Evolutionary conservation across 2,888 invertebrate species (phyloP).

Genomic region (Noctua pronuba): DNA sequence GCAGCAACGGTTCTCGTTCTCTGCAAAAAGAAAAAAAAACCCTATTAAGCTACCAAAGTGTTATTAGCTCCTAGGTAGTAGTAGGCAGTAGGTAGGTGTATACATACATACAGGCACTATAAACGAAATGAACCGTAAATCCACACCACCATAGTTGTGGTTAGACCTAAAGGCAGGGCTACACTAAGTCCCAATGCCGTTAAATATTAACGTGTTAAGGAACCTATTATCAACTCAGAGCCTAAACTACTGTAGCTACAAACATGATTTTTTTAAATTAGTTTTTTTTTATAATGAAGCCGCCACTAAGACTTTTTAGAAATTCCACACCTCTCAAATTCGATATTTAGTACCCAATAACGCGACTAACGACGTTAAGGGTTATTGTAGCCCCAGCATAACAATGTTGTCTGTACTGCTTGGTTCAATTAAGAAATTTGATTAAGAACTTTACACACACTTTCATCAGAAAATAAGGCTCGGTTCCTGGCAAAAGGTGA

Average conservation of each 20-base stretch:
- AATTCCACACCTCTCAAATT: too few species aligned
- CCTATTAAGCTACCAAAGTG: background rate
- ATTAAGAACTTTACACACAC: background rate
- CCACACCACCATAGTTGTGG: background rate
- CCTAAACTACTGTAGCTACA: too few species aligned
- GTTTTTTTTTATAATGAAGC: too few species aligned
- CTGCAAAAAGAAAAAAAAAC: constrained; percentile 28
- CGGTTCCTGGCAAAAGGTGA: background rate
- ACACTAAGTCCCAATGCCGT: too few species aligned
- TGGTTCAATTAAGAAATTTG: background rate
- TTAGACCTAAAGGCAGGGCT: too few species aligned
- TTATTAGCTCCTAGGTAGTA: background rate
- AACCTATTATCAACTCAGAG: too few species aligned
- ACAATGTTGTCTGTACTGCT: background rate
- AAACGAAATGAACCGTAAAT: background rate
- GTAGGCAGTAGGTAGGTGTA: background rate
- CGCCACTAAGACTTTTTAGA: too few species aligned
- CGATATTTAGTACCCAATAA: too few species aligned
- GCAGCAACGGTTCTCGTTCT: background rate
- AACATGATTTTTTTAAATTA: too few species aligned
- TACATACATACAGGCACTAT: background rate
- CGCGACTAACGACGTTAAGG: too few species aligned
- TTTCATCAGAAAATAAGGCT: background rate
- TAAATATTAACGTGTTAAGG: too few species aligned
- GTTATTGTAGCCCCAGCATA: too few species aligned